Evolutionary conservation across 1,140 invertebrate species (phyloP).

Genomic region (Euura lappo): DNA sequence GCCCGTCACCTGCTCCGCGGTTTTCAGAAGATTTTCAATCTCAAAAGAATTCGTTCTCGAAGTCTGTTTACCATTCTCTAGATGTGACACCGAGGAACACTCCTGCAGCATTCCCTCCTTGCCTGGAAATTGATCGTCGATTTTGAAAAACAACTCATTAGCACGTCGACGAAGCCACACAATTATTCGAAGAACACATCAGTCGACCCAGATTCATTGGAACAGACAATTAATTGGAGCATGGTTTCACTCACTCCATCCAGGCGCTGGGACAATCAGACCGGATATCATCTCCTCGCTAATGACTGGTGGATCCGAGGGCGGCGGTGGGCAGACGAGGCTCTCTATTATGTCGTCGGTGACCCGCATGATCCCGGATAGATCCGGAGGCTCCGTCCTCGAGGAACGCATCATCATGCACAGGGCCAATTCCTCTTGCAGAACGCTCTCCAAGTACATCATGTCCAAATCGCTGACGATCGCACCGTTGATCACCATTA

Average conservation of each 20-base stretch:
- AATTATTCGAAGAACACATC: background rate
- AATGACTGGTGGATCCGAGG: constrained; percentile 89
- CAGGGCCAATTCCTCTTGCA: constrained; percentile 94
- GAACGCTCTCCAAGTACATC: constrained; percentile 96
- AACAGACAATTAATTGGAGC: background rate
- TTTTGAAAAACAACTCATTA: background rate
- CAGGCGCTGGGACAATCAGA: constrained; percentile 93
- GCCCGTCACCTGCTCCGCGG: constrained; percentile 83
- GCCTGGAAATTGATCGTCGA: constrained; percentile 29
- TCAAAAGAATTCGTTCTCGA: constrained; percentile 88
- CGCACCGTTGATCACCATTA: constrained; percentile 98
- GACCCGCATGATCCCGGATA: constrained; percentile 79
- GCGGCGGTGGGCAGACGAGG: constrained; percentile 93
- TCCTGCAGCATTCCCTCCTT: constrained; percentile 56
- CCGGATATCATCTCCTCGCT: constrained; percentile 96
- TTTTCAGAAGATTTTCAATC: constrained; percentile 88
- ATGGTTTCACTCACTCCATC: constrained; percentile 76
- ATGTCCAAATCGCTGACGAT: constrained; percentile 98
- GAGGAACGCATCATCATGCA: constrained; percentile 98
- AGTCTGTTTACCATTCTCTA: constrained; percentile 61
- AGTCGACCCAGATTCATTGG: background rate
- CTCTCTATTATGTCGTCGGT: constrained; percentile 95
- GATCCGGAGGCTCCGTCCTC: constrained; percentile 90
- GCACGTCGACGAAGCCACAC: constrained; percentile 6
- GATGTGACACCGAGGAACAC: constrained; percentile 41